These are phyloP conservation scores for Lepetodrilus schrolli DNA, from an alignment of 2,888 invertebrate genomes.

Conservation along the genomic window DNA sequence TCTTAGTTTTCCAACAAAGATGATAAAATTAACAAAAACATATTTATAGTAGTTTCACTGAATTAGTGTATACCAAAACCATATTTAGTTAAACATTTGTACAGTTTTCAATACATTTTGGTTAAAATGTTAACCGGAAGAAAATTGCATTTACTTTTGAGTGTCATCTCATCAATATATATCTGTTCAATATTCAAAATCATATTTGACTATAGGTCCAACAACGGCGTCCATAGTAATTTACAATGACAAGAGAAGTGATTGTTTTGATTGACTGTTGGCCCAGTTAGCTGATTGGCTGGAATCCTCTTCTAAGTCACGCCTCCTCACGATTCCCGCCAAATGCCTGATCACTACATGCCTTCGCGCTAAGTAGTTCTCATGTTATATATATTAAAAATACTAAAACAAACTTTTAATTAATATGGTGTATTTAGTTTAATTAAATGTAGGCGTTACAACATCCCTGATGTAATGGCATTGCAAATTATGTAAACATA, in stretches of 20 bases:
- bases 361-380: not conserved
- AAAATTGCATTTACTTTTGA: not conserved
- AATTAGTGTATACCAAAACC: too few species aligned
- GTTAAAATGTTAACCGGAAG: too few species aligned
- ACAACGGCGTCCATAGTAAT: constrained; percentile 1
- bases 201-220: not conserved
- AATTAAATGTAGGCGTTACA: not conserved
- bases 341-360: not conserved
- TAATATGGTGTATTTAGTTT: not conserved
- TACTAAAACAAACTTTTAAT: too few species aligned
- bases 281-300: not conserved
- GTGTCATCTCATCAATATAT: not conserved
- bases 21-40: too few species aligned
- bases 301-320: not conserved
- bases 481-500: not conserved
- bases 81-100: too few species aligned
- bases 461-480: not conserved
- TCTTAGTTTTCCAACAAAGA: too few species aligned
- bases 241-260: not conserved
- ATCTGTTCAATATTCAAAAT: not conserved
- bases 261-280: constrained; percentile 13
- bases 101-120: too few species aligned
- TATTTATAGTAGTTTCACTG: too few species aligned
- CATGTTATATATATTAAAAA: constrained; percentile 6
- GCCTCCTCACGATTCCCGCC: constrained; percentile 27